A percentile compares a stretch with the other conserved stretches of the same genome.
Evolutionary conservation across 1,140 invertebrate genomes (phyloP).

Genomic region (Aleiodes sp.): DNA sequence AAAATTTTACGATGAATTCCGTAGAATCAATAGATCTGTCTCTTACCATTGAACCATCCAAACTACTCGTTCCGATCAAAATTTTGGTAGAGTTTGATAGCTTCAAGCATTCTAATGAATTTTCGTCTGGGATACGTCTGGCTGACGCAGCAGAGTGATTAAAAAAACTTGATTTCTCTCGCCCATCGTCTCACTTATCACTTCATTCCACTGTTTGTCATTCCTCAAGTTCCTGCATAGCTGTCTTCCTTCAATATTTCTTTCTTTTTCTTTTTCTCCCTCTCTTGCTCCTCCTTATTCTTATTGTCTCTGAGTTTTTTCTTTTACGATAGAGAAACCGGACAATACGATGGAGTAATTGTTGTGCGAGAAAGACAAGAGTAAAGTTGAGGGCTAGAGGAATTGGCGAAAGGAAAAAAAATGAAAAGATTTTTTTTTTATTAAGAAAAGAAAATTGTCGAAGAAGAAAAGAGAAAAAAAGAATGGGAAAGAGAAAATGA

Average conservation of each 20-base stretch:
- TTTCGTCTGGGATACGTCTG: conserved; percentile 33
- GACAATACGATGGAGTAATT: conserved; percentile 42
- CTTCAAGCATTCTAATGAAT: not conserved
- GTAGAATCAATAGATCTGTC: not conserved
- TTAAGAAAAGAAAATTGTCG: not conserved
- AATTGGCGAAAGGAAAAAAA: conserved; percentile 15
- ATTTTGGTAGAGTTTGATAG: not conserved
- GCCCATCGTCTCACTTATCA: conserved; percentile 41
- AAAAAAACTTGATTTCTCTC: conserved; percentile 53
- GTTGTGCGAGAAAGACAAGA: conserved; percentile 22
- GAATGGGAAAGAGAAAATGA: conserved; percentile 23
- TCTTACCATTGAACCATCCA: not conserved
- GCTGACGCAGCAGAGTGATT: conserved; percentile 54
- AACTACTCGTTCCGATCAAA: not conserved
- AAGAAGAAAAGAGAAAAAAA: not conserved
- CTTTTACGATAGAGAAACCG: conserved; percentile 48
- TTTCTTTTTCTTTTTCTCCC: no score
- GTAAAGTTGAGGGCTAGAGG: not conserved
- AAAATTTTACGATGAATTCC: not conserved
- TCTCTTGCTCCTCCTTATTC: no score
- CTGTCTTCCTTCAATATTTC: no score
- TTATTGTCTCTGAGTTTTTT: conserved; percentile 32
- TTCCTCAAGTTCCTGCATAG: conserved; percentile 30
- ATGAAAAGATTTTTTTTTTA: no score
- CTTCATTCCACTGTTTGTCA: conserved; percentile 33